phyloP scores from a whole-genome alignment of 2,888 invertebrate species.

The Drepana falcataria region DNA sequence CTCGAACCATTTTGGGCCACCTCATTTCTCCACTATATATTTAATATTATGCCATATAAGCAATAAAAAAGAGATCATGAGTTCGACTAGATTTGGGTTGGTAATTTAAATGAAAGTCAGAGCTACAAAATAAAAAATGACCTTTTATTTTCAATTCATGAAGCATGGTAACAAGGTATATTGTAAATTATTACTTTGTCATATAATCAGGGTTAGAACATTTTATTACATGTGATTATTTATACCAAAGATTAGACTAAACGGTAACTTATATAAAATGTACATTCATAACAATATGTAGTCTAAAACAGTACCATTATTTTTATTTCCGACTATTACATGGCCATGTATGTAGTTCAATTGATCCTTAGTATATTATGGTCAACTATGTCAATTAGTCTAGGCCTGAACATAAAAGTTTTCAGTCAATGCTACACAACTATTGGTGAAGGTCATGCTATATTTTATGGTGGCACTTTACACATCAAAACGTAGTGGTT shows the following conservation, averaged over 20 bases:
- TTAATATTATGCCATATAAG: too few species aligned
- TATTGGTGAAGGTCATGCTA: constrained; percentile 28
- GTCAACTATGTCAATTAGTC: constrained; percentile 60
- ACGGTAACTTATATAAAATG: constrained; percentile 78
- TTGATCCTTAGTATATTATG: constrained; percentile 61
- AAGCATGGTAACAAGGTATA: constrained; percentile 78
- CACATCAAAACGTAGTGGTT: too few species aligned
- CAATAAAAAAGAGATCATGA: too few species aligned
- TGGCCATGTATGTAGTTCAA: constrained; percentile 60
- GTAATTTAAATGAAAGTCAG: constrained; percentile 43
- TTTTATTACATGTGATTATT: constrained; percentile 66
- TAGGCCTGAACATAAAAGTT: constrained; percentile 61
- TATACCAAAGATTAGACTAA: constrained; percentile 72
- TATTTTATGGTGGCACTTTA: constrained; percentile 8
- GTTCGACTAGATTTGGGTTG: not conserved
- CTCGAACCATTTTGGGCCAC: too few species aligned
- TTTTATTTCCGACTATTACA: constrained; percentile 33
- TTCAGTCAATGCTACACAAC: constrained; percentile 43
- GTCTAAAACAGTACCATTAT: constrained; percentile 73
- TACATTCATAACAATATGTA: constrained; percentile 58
- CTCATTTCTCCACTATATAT: too few species aligned
- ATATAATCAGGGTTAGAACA: constrained; percentile 66
- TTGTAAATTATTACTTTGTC: constrained; percentile 70
- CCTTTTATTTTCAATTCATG: constrained; percentile 74
- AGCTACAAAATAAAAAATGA: constrained; percentile 76